Base-by-base conservation (phyloP, 2,797 vertebrate genomes). In the Coregonus ussuriensis region DNA sequence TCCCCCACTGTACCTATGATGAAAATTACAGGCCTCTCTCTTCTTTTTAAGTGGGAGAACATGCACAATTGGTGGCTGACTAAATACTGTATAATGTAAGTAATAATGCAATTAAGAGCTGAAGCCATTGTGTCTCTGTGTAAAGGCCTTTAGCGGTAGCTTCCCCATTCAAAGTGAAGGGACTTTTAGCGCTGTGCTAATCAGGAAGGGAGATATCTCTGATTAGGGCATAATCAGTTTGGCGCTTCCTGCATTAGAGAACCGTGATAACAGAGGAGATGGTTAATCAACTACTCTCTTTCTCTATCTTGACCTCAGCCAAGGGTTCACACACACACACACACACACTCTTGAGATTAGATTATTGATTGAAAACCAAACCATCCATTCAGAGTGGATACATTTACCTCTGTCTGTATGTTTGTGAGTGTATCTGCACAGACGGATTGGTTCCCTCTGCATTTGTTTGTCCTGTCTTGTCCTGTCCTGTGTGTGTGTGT, bases 181-280 rank as follows among this genome's bases (percentile, higher is more conserved):
- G 68, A 75, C 69, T 76, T 65, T 86, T 80, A 85, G 83, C 86
- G 33, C 0, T 4, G 6, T 78, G 81, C 80, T 89, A 47, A 54
- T 4, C 53, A 18, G 14, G 53, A 47, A 47, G 41, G 41, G 41
- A 87, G 81, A 85, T 21, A 4, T 79, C 47, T 62, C 81, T 88
- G 88, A 91, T 89, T 77, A 82, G 71, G 71, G 63, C 83, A 80
- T 72, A 87, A 90, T 89, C 88, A 89, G 79, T 47, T 72, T 1
- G 77, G 29, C 16, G n/a, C 86, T 89, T 91, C 84, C 85, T 84
- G 83, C 82, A 82, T 83, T 78, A 88, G 80, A 67, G 83, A 33
- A 71, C 2, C 5, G 25, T 77, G 82, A 89, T 79, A 72, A 82
- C 83, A 81, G 77, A 4, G 83, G 77, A 4, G 83, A 82, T 47